These are phyloP conservation scores for Thripadectes ignobilis DNA, from an alignment of 2,797 vertebrate genomes.

Conservation along the genomic window DNA sequence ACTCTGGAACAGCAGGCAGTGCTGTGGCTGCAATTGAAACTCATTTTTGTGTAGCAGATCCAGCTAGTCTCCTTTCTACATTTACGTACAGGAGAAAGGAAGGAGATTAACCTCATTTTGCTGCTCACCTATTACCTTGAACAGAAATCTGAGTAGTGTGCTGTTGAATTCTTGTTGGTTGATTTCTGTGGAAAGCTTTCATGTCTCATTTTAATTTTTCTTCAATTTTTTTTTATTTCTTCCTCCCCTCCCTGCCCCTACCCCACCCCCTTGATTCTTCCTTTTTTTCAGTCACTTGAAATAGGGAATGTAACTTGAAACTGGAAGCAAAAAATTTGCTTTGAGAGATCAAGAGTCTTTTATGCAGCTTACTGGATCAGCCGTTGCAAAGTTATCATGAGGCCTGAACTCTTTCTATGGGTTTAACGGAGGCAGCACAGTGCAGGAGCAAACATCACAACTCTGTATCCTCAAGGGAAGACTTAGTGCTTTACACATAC, in stretches of 20 bases:
- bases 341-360: constrained; percentile 70
- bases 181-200: background rate
- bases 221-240: background rate
- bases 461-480: constrained; percentile 60
- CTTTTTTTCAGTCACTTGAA: constrained; percentile 36
- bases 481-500: constrained; percentile 62
- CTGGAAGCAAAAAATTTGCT: constrained; percentile 63
- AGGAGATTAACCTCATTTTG: constrained; percentile 12
- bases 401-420: constrained; percentile 61
- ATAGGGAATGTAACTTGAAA: constrained; percentile 54
- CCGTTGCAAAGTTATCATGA: constrained; percentile 67
- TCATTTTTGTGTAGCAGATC: background rate
- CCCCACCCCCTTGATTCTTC: background rate
- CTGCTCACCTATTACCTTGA: background rate
- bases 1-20: background rate
- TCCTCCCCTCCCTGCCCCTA: too few relatives aligned
- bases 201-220: background rate
- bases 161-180: background rate
- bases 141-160: background rate
- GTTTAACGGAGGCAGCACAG: constrained; percentile 57
- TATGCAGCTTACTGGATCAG: constrained; percentile 73
- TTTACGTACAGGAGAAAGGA: background rate
- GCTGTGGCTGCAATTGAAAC: background rate
- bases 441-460: constrained; percentile 64
- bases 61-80: background rate